These are phyloP conservation scores for Hemibagrus wyckioides DNA, from an alignment of 2,113 vertebrate species.

Conservation along the genomic window DNA sequence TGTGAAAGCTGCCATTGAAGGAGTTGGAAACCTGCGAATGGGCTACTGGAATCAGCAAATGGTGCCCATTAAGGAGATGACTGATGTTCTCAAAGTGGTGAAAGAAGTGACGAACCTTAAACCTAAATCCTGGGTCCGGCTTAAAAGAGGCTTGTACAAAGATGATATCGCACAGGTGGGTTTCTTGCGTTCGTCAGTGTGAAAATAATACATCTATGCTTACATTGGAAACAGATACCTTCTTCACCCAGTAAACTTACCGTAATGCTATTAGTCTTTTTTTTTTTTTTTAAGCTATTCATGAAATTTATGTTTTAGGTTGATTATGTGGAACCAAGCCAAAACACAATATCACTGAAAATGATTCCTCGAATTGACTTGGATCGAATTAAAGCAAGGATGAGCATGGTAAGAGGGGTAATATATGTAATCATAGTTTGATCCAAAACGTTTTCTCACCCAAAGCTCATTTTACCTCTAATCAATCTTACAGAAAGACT, in stretches of 20 bases:
- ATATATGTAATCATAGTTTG: background rate
- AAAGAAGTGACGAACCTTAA: constrained; percentile 97
- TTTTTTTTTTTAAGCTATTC: background rate
- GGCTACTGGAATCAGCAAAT: constrained; percentile 99
- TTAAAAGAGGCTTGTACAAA: constrained; percentile 94
- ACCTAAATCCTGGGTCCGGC: constrained; percentile 94
- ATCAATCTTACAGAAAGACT: constrained; percentile 82
- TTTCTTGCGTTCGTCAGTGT: background rate
- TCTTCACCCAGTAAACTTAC: background rate
- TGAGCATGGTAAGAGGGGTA: constrained; percentile 83
- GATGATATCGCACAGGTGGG: constrained; percentile 93
- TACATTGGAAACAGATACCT: background rate
- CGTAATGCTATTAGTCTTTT: background rate
- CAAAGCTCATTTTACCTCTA: background rate
- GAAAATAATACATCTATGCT: background rate
- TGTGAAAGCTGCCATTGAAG: constrained; percentile 93
- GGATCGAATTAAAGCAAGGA: constrained; percentile 92
- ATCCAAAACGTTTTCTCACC: background rate
- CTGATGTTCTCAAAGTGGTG: constrained; percentile 93
- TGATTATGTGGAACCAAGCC: constrained; percentile 94
- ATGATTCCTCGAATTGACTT: constrained; percentile 95
- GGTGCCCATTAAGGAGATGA: constrained; percentile 99
- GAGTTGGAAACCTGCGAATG: constrained; percentile 91
- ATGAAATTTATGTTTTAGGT: constrained; percentile 70
- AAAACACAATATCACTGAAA: constrained; percentile 95